These are phyloP conservation scores for Nannoperca australis DNA, from an alignment of 2,797 vertebrate genomes.

Conservation along the genomic window DNA sequence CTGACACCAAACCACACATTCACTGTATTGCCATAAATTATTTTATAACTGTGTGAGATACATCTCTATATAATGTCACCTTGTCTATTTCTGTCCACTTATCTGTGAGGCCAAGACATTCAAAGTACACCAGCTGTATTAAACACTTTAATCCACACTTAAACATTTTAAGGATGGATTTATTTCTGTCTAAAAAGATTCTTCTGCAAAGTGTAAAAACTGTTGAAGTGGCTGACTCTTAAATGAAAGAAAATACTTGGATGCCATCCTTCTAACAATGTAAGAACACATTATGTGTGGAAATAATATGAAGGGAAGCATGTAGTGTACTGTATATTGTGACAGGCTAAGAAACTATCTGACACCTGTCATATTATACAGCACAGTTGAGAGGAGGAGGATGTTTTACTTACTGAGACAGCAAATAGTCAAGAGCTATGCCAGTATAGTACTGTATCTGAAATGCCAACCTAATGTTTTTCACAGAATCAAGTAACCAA, in stretches of 20 bases:
- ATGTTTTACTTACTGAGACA: constrained; percentile 15
- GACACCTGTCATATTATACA: constrained; percentile 39
- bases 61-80: constrained; percentile 31
- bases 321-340: background rate
- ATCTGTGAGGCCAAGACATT: constrained; percentile 26
- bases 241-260: constrained; percentile 4
- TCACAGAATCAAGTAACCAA: background rate
- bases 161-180: constrained; percentile 42
- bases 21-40: background rate
- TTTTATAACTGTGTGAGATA: constrained; percentile 4
- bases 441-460: background rate
- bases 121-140: constrained; percentile 41
- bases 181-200: constrained; percentile 32
- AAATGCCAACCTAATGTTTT: background rate
- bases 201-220: constrained; percentile 27
- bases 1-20: background rate
- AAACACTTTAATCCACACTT: constrained; percentile 47
- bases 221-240: constrained; percentile 10
- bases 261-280: constrained; percentile 24
- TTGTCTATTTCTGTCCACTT: constrained; percentile 27
- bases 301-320: constrained; percentile 21
- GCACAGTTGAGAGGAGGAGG: constrained; percentile 16
- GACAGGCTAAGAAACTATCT: constrained; percentile 22
- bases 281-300: background rate
- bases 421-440: constrained; percentile 8